These are phyloP conservation scores for Rattus norvegicus DNA, from an alignment of 2,113 vertebrate species.

Conservation along the genomic window DNA sequence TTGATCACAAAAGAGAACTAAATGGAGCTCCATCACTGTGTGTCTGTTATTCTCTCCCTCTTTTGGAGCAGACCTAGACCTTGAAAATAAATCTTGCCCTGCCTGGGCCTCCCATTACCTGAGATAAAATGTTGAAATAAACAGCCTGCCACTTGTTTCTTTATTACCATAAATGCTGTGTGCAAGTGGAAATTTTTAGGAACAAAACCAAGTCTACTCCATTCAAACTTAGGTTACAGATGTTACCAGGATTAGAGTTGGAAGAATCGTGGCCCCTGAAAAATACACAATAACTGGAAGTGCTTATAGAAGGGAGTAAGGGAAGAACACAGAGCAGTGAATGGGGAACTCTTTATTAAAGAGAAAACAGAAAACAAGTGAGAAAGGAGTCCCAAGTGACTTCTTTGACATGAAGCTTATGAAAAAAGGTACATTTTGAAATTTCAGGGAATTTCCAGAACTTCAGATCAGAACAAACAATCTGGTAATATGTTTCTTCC, in stretches of 20 bases:
- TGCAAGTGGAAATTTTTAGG: background rate
- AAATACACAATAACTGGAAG: background rate
- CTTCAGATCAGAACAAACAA: slow-evolving; percentile 66
- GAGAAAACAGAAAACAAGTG: slow-evolving; percentile 17
- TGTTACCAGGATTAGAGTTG: slow-evolving; percentile 14
- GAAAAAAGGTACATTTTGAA: slow-evolving; percentile 56
- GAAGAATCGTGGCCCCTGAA: background rate
- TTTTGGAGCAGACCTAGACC: background rate
- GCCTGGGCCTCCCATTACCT: background rate
- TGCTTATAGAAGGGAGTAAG: background rate
- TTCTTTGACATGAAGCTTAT: slow-evolving; percentile 59
- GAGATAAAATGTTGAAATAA: background rate
- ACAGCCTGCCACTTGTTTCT: background rate
- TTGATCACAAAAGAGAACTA: background rate
- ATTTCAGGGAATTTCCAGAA: slow-evolving; percentile 60
- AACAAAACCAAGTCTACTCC: background rate
- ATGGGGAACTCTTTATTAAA: slow-evolving; percentile 27
- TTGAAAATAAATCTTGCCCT: background rate
- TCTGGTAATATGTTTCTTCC: slow-evolving; percentile 68
- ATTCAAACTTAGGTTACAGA: background rate
- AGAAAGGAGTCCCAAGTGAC: slow-evolving; percentile 27
- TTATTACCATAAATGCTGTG: background rate
- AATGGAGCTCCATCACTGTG: background rate
- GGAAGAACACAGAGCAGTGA: background rate
- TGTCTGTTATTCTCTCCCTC: background rate